These are phyloP conservation scores for Drosophila sp. DNA, from an alignment of 1,140 invertebrate genomes.

Conservation along the genomic window DNA sequence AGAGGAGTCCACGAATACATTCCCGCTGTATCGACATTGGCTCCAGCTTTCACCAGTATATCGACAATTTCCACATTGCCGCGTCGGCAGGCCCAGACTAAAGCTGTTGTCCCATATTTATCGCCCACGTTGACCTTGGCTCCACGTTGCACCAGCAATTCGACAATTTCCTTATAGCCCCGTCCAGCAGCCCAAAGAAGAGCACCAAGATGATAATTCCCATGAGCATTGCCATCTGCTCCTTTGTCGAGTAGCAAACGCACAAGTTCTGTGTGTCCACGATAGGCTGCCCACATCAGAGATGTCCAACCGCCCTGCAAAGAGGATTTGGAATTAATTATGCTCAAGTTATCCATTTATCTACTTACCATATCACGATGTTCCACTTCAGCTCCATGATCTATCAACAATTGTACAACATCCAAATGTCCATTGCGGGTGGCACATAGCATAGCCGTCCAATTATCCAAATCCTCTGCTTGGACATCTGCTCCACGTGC, in stretches of 20 bases:
- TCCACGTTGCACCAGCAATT: constrained; percentile 90
- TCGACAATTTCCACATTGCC: constrained; percentile 94
- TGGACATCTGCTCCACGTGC: constrained; percentile 94
- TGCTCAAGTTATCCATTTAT: neutral
- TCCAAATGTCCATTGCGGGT: constrained; percentile 94
- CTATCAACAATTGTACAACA: constrained; percentile 92
- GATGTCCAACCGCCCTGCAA: constrained; percentile 96
- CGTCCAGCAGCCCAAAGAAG: constrained; percentile 97
- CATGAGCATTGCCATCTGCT: constrained; percentile 97
- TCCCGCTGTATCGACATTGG: constrained; percentile 85
- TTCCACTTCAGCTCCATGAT: constrained; percentile 94
- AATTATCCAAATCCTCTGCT: constrained; percentile 96
- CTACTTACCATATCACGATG: constrained; percentile 94
- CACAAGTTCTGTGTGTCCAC: constrained; percentile 92
- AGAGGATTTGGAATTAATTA: neutral
- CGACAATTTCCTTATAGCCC: constrained; percentile 93
- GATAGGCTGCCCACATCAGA: constrained; percentile 98
- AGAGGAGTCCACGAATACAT: constrained; percentile 98
- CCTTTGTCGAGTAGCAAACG: constrained; percentile 92
- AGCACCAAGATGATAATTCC: constrained; percentile 94
- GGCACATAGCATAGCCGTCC: constrained; percentile 95
- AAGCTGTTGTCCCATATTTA: constrained; percentile 98
- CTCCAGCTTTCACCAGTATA: constrained; percentile 90
- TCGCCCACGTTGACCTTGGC: constrained; percentile 96
- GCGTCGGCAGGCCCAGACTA: constrained; percentile 97